phyloP scores from a whole-genome alignment of 2,888 invertebrate species.

The Heliconius hortense region DNA sequence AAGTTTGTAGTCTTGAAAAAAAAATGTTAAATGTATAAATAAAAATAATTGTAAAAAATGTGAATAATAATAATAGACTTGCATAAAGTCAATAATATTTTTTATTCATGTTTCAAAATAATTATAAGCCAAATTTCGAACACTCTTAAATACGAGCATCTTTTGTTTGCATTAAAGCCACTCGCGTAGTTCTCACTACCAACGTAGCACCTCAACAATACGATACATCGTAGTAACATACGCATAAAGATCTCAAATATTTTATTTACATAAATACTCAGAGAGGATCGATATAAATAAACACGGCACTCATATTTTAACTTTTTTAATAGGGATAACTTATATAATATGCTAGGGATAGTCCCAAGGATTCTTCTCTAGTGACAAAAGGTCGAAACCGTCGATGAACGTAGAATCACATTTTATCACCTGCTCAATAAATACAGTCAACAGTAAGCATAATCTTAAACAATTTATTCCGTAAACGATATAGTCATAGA shows the following conservation, averaged over 20 bases:
- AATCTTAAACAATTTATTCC: slow-evolving; percentile 79
- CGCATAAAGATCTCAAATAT: slow-evolving; percentile 13
- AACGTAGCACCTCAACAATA: slow-evolving; percentile 22
- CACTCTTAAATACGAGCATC: slow-evolving; percentile 19
- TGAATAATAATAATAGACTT: slow-evolving; percentile 21
- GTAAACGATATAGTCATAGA: slow-evolving; percentile 77
- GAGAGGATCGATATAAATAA: slow-evolving; percentile 39
- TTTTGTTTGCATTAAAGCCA: slow-evolving; percentile 16
- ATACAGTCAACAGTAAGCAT: slow-evolving; percentile 82
- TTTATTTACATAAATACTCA: slow-evolving; percentile 33
- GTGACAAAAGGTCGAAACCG: slow-evolving; percentile 78
- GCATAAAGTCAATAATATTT: slow-evolving; percentile 22
- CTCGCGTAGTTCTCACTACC: slow-evolving; percentile 23
- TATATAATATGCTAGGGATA: slow-evolving; percentile 81
- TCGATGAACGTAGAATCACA: slow-evolving; percentile 77
- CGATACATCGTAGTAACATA: slow-evolving; percentile 20
- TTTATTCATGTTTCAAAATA: slow-evolving; percentile 25
- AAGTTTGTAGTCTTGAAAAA: neutral
- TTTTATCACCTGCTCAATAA: slow-evolving; percentile 80
- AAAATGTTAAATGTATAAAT: neutral
- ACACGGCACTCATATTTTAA: slow-evolving; percentile 56
- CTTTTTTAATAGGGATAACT: slow-evolving; percentile 82
- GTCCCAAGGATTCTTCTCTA: slow-evolving; percentile 76
- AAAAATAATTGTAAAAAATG: neutral
- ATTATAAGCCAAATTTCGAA: slow-evolving; percentile 27